Evolutionary conservation across 2,113 vertebrate genomes (phyloP), one percentile per base, ranked within the genome.

Genomic region (Oryzias curvinotus): DNA sequence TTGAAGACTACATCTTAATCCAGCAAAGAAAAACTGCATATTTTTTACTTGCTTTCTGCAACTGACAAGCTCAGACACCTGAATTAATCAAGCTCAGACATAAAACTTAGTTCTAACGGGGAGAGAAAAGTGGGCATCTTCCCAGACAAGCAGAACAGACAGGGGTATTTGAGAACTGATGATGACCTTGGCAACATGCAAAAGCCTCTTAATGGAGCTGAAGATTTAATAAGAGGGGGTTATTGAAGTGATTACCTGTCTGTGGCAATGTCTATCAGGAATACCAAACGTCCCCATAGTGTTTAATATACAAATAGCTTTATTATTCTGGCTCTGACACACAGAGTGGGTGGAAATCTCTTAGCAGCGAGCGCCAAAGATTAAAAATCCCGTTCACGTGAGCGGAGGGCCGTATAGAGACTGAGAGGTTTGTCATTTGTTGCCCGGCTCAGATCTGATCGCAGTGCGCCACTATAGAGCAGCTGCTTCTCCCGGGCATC

Each of bases 261-360:
- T 52, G 28, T 60, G 72, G 62, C 26, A 18, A 75, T 43, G 56
- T 71, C 73, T 78, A 68, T 45, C 51, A 65, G 71, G 77, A 85
- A 86, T 80, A 81, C 44, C 53, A 82, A 85, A 64, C 47, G 68
- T 74, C 77, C 67, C 61, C 43, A 41, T 25, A 59, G 78, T 50
- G 68, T 82, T 73, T 62, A 69, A 75, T 68, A 78, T 75, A 79
- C 69, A 81, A 89, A 82, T 69, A 69, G 67, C 75, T 86, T 86
- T 85, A 82, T 80, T 72, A 68, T 73, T 41, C 46, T 52, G 16
- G 65, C 41, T 43, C 53, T 61, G 56, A 73, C 62, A 60, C 68
- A 58, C 62, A 69, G 64, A 77, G 72, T 83, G 78, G 77, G 78
- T 7, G 36, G 71, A 82, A 84, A 77, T 74, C 71, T 68, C 84